Evolutionary conservation across 1,140 invertebrate species (phyloP).

Genomic region (Caenorhabditis brenneri): DNA sequence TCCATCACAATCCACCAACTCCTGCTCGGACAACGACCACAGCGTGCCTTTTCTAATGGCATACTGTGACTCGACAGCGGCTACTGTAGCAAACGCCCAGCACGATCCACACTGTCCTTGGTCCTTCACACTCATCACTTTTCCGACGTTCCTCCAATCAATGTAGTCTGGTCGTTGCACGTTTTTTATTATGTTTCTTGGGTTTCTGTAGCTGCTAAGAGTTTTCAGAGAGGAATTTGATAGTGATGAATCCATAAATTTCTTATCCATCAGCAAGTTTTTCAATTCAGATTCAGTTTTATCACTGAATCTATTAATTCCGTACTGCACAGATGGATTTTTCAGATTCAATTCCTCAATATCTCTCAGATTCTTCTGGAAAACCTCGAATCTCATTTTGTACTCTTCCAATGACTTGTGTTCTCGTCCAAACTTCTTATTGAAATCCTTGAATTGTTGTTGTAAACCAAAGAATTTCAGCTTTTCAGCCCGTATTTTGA

Average conservation of each 20-base stretch:
- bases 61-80: conserved; percentile 37
- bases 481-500: too few species aligned
- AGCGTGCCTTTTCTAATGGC: conserved; percentile 26
- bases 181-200: too few species aligned
- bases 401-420: neutral
- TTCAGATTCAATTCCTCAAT: neutral
- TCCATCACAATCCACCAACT: conserved; percentile 48
- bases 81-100: conserved; percentile 47
- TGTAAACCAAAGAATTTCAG: too few species aligned
- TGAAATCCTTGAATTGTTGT: neutral
- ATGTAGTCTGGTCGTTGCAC: neutral
- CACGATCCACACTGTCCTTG: conserved; percentile 45
- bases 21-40: conserved; percentile 30
- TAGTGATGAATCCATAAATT: too few species aligned
- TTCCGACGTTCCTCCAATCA: conserved; percentile 16
- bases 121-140: conserved; percentile 43
- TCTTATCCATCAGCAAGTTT: neutral
- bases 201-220: too few species aligned
- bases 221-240: too few species aligned
- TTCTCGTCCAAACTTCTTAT: neutral
- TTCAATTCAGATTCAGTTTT: conserved; percentile 19
- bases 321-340: neutral
- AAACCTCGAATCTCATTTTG: neutral
- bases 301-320: conserved; percentile 22
- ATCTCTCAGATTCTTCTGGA: neutral